Evolutionary conservation across 2,113 vertebrate genomes (phyloP).

Genomic region (Symphodus melops): DNA sequence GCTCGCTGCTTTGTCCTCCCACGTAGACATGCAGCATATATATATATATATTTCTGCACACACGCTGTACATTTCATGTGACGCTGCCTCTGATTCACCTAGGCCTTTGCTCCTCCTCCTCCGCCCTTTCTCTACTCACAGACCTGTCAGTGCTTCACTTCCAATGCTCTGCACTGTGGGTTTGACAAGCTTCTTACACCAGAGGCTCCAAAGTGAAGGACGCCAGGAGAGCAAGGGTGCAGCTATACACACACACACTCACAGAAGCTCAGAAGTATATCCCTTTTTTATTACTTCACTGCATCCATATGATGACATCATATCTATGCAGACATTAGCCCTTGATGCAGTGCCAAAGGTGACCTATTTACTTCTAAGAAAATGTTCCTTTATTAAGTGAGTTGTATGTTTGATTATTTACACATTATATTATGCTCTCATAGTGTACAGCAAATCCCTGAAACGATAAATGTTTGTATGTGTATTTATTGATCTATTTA

Average conservation of each 20-base stretch:
- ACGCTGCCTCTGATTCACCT: slow-evolving; percentile 39
- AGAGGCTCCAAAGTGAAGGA: slow-evolving; percentile 44
- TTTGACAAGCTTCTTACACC: slow-evolving; percentile 73
- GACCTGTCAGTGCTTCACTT: slow-evolving; percentile 54
- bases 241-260: neutral
- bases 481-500: no score
- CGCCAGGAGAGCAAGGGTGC: slow-evolving; percentile 22
- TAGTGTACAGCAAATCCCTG: no score
- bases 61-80: slow-evolving; percentile 27
- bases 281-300: slow-evolving; percentile 20
- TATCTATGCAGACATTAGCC: no score
- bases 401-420: no score
- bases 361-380: no score
- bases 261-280: slow-evolving; percentile 34
- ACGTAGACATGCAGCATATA: slow-evolving; percentile 40
- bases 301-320: slow-evolving; percentile 21
- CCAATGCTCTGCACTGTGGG: slow-evolving; percentile 47
- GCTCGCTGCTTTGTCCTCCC: slow-evolving; percentile 68
- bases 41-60: slow-evolving; percentile 10
- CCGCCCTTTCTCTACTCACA: slow-evolving; percentile 20
- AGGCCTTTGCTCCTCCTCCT: slow-evolving; percentile 45
- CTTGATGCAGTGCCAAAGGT: no score
- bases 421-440: no score
- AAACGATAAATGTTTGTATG: no score
- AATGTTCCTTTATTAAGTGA: no score